Percentiles rank a stretch among this genome's conserved stretches.
Conservation (phyloP, 1,140 invertebrate genomes). For the Colletes latitarsis region DNA sequence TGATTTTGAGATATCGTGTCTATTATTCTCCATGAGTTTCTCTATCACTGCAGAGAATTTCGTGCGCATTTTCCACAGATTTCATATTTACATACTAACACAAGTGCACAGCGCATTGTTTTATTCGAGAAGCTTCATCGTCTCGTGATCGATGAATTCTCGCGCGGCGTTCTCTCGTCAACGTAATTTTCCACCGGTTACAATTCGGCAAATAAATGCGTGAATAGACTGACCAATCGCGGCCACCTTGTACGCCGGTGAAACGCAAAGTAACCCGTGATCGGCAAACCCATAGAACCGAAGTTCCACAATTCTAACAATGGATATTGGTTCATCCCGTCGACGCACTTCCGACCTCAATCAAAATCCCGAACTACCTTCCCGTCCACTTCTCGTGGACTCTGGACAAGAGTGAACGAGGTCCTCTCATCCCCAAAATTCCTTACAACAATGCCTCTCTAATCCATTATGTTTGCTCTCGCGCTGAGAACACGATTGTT, state of each 20-base stretch:
- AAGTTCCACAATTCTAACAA: conserved; percentile 39
- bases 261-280: conserved; percentile 34
- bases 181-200: conserved; percentile 27
- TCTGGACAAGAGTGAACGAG: conserved; percentile 10
- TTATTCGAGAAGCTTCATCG: conserved; percentile 9
- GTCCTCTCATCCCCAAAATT: conserved; percentile 43
- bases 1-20: too few species aligned
- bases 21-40: too few species aligned
- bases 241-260: background rate
- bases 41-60: conserved; percentile 18
- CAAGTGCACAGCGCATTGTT: conserved; percentile 12
- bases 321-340: conserved; percentile 56
- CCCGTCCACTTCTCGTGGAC: conserved; percentile 39
- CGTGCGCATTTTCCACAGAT: background rate
- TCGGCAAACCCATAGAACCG: conserved; percentile 23
- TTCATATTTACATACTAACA: background rate
- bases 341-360: conserved; percentile 52
- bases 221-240: conserved; percentile 4
- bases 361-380: conserved; percentile 55
- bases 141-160: conserved; percentile 17
- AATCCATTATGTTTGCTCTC: conserved; percentile 49
- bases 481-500: conserved; percentile 37
- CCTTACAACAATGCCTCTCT: conserved; percentile 54
- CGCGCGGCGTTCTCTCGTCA: background rate
- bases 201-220: conserved; percentile 38